Evolutionary conservation across 2,113 vertebrate species (phyloP).

Genomic region (Daboia siamensis): DNA sequence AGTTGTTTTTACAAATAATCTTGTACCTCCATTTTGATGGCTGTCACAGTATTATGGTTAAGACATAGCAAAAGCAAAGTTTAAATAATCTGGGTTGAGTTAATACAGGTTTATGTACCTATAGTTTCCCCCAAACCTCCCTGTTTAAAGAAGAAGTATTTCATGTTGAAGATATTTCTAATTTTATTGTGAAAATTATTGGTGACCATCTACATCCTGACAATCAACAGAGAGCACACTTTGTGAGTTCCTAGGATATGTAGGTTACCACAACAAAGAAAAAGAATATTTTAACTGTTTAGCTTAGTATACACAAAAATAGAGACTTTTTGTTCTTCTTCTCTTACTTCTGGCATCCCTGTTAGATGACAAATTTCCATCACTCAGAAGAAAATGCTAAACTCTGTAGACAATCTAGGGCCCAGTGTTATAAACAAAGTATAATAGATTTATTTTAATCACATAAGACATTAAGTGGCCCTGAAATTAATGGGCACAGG

Average conservation of each 20-base stretch:
- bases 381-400: not conserved
- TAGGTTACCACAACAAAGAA: constrained; percentile 19
- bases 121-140: not conserved
- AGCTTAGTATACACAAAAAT: constrained; percentile 24
- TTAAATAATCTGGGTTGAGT: not conserved
- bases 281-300: not conserved
- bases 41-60: not conserved
- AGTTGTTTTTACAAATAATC: not conserved
- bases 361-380: constrained; percentile 20
- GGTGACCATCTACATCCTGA: not conserved
- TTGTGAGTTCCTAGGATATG: not conserved
- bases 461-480: constrained; percentile 36
- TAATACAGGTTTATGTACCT: too few species aligned
- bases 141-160: not conserved
- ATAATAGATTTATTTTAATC: constrained; percentile 41
- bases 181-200: not conserved
- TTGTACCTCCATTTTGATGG: not conserved
- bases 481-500: constrained; percentile 24
- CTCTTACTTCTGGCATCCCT: constrained; percentile 24
- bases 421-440: constrained; percentile 42
- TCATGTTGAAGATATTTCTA: not conserved
- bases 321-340: constrained; percentile 16
- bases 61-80: not conserved
- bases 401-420: constrained; percentile 34
- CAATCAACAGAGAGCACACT: not conserved